These are phyloP conservation scores for Leptarthrus brevirostris DNA, from an alignment of 2,888 invertebrate species.

Conservation along the genomic window DNA sequence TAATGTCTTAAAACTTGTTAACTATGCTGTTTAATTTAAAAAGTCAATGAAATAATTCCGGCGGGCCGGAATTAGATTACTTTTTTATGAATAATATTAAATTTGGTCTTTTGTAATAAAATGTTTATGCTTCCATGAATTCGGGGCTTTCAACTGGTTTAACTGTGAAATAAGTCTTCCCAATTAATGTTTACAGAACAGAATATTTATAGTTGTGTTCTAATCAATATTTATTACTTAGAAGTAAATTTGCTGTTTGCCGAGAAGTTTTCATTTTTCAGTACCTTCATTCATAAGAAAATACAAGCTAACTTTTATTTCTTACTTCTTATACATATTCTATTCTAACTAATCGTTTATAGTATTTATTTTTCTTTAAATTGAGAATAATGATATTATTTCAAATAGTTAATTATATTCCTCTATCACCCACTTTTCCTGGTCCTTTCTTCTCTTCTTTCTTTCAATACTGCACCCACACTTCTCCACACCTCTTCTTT, in stretches of 20 bases:
- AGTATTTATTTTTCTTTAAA: no score
- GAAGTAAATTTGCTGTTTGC: not conserved
- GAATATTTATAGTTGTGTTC: not conserved
- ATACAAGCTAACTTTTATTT: no score
- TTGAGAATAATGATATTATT: no score
- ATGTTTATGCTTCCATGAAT: constrained; percentile 6
- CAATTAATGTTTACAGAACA: not conserved
- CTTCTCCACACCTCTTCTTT: no score
- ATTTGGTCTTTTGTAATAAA: constrained; percentile 10
- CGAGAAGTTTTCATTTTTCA: not conserved
- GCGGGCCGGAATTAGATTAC: constrained; percentile 24
- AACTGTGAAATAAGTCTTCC: not conserved
- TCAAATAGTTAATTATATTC: no score
- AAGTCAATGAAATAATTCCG: constrained; percentile 5
- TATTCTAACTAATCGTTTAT: no score
- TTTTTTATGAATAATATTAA: not conserved
- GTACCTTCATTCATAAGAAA: no score
- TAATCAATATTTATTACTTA: not conserved
- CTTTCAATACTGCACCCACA: no score
- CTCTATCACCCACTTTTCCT: no score
- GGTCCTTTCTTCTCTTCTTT: no score
- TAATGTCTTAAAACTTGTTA: constrained; percentile 16
- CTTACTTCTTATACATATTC: no score
- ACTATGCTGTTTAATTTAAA: constrained; percentile 6
- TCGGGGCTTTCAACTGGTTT: not conserved